phyloP scores from a whole-genome alignment of 2,113 vertebrate genomes.

The Calyptommatus sinebrachiatus region DNA sequence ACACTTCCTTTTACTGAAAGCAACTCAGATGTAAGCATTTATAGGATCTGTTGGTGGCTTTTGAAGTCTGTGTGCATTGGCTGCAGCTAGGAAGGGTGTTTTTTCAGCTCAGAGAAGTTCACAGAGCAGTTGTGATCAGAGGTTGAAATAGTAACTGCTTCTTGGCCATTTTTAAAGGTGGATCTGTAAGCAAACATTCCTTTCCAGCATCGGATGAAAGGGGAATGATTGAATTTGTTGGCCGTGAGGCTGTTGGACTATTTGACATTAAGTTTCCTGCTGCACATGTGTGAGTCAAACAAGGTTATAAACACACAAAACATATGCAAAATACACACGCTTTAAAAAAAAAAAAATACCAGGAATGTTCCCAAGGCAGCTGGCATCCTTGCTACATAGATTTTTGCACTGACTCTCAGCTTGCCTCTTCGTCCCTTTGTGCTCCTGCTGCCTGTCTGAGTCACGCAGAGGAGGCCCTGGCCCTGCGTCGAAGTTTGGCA shows the following conservation, averaged over 20 bases:
- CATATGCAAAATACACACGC: neutral
- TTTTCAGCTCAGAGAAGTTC: neutral
- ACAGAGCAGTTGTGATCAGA: neutral
- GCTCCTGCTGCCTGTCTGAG: neutral
- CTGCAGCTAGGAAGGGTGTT: neutral
- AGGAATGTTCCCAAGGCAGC: neutral
- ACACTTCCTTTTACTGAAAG: neutral
- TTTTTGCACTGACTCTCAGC: neutral
- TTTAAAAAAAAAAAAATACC: neutral
- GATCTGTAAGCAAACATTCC: neutral
- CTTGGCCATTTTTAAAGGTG: constrained; percentile 1
- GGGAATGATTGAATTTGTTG: neutral
- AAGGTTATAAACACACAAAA: neutral
- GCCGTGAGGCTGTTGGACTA: neutral
- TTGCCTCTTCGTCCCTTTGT: neutral
- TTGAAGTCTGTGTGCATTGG: constrained; percentile 6
- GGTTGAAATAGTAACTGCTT: neutral
- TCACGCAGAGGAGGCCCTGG: neutral
- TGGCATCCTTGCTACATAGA: neutral
- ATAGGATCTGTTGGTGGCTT: neutral
- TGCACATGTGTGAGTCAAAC: neutral
- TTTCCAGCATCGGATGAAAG: neutral
- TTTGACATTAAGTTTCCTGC: constrained; percentile 41
- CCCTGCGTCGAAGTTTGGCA: neutral
- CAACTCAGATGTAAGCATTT: neutral